phyloP scores from a whole-genome alignment of 2,888 invertebrate genomes.

The Perithous albicinctus region DNA sequence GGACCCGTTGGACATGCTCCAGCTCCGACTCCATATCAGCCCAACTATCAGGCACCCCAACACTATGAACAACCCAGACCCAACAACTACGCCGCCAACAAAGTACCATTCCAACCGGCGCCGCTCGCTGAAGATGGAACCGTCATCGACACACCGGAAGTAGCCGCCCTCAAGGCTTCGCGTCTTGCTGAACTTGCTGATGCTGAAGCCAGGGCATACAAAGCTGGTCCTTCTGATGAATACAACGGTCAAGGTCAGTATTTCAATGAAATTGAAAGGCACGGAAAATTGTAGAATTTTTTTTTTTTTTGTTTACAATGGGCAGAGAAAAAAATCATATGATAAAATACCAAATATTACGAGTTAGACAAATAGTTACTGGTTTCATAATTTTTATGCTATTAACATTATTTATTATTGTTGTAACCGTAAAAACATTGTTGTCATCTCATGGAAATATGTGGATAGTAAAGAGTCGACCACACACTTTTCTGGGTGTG shows the following conservation, averaged over 20 bases:
- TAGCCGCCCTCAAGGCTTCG: constrained; percentile 82
- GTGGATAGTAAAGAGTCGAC: too few relatives aligned
- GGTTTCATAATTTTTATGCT: too few relatives aligned
- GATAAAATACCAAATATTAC: too few relatives aligned
- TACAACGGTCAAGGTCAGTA: constrained; percentile 76
- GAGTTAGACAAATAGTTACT: too few relatives aligned
- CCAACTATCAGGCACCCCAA: constrained; percentile 58
- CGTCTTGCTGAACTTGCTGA: constrained; percentile 82
- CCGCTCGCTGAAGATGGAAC: constrained; percentile 83
- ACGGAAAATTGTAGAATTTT: too few relatives aligned
- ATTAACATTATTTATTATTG: too few relatives aligned
- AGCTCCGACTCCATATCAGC: constrained; percentile 65
- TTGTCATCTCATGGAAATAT: too few relatives aligned
- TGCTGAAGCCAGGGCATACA: constrained; percentile 83
- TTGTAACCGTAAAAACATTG: too few relatives aligned
- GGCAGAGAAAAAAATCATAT: too few relatives aligned
- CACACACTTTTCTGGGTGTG: too few relatives aligned
- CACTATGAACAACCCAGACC: constrained; percentile 69
- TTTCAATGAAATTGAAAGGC: too few relatives aligned
- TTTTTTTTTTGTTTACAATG: too few relatives aligned
- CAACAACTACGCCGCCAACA: constrained; percentile 72
- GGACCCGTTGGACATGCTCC: constrained; percentile 57
- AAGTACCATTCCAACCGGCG: constrained; percentile 80
- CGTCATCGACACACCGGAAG: constrained; percentile 83
- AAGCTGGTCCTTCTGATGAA: constrained; percentile 75